Evolutionary conservation across 2,797 vertebrate species (phyloP), one percentile per base, ranked within the genome.

Genomic region (Lagocephalus sceleratus): DNA sequence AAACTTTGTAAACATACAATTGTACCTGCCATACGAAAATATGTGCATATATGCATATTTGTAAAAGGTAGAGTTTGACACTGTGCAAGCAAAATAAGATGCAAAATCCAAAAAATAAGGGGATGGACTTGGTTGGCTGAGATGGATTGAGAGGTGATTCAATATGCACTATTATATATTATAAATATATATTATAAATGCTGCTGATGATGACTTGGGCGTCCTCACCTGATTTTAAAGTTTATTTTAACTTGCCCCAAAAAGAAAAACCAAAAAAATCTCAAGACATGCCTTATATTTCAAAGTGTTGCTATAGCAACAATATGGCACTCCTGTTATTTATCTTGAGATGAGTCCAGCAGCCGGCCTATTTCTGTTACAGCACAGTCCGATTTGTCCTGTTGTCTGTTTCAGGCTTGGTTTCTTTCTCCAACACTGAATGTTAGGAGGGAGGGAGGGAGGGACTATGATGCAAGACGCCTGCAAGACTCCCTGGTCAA

Each of bases 391-490:
- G 58, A 35, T 35, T 35, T 35, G 32, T n/a, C 40, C 40, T 19
- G 17, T 42, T 42, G n/a, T 12, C 32, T 1, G n/a, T 55, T 51
- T 73, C 73, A 66, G 54, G 60, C 39, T 75, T 69, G 59, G 53
- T 75, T 71, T 58, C 51, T 53, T 55, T 64, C 66, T 56, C 66
- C 58, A 67, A 68, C 65, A 60, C 66, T 55, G 70, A 57, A 50
- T 39, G 62, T 68, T 44, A 44, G 51, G 76, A 69, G 76, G 77
- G 75, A 76, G 71, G 75, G 52, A 75, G 32, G 32, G 32, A 35
- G 32, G 32, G 32, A 82, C 75, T 57, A 89, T 90, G 89, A 90
- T 89, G 90, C 87, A 91, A 90, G 71, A 77, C 7, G 66, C 50
- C 74, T 89, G 90, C 84, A 92, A 91, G 79, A 88, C 46, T 74